Conservation (phyloP, 2,888 invertebrate genomes). For the Oconnorella tubifera region DNA sequence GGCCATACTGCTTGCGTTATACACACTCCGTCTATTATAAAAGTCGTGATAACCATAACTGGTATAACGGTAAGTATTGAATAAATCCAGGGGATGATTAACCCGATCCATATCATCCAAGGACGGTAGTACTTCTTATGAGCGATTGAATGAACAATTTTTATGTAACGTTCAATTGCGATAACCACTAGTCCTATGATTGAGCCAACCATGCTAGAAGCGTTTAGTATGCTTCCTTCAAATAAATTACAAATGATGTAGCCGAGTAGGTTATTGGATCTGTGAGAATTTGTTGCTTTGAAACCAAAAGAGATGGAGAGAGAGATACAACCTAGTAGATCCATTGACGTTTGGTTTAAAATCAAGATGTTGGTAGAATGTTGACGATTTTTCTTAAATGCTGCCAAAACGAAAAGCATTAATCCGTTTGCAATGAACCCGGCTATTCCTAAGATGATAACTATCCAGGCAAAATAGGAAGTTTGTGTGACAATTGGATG, state of each 20-base stretch:
- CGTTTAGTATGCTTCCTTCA: neutral
- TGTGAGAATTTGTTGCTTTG: neutral
- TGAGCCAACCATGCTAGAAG: neutral
- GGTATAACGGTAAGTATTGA: neutral
- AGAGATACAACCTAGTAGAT: neutral
- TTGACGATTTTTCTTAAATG: neutral
- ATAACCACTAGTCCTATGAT: neutral
- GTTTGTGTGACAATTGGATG: too few relatives aligned
- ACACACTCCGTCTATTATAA: neutral
- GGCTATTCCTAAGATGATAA: neutral
- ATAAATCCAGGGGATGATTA: neutral
- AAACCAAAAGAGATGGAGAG: neutral
- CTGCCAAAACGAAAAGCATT: slow-evolving; percentile 1
- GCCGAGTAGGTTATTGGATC: too few relatives aligned
- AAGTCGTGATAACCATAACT: neutral
- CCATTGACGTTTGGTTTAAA: neutral
- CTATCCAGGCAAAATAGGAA: neutral
- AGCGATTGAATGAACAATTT: neutral
- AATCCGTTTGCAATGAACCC: neutral
- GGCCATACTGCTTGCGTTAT: neutral
- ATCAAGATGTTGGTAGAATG: neutral
- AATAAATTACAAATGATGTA: neutral
- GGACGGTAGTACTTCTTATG: neutral
- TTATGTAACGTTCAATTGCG: slow-evolving; percentile 3
- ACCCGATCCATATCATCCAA: neutral